Base-by-base conservation (phyloP, 1,140 invertebrate species). In the Brachionus koreanus region DNA sequence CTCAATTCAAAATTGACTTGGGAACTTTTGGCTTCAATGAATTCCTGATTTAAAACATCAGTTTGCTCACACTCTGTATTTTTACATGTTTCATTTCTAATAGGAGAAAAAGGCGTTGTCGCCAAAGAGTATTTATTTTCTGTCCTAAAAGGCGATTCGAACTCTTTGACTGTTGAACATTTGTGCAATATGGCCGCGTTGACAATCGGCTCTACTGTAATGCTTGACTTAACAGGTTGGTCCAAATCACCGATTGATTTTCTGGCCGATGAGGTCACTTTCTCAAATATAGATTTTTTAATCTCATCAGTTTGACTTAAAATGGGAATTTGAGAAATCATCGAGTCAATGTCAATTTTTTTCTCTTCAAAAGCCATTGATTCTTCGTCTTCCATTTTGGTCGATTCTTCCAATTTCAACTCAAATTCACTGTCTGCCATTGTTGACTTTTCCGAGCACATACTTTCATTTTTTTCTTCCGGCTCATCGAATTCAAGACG, bases 221-320 rank as follows among this genome's bases (percentile, higher is more conserved):
- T 74, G 3, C 19, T 39, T 9, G 67, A 72, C n/a, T 67, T 67
- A 33, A 35, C n/a, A 6, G 63, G 25, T 19, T 57, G n/a, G 4
- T 3, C 13, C 23, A 46, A 29, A 2, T 74, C 69, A 2, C 42
- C 12, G 5, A 74, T 25, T 12, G 69, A 74, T 74, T 74, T 74
- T 46, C 42, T 42, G 0, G 69, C 69, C 23, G 69, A 74, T 23
- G 3, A 46, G 13, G 42, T 35, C 9, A 74, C 69, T 74, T 74
- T 74, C 46, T 74, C 69, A 4, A 74, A 74, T 35, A 74, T 74
- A 3, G 39, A 46, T 46, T 74, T 74, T 46, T 39, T 43, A 3
- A 74, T 23, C 25, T 74, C 69, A 9, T 74, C 69, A 23, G 69
- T 74, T 4, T 49, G 19, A 10, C 7, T 29, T 39, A 74, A 25